Percentiles rank a stretch among this genome's conserved stretches.
phyloP scores from a whole-genome alignment of 2,113 vertebrate species.

The Grus americana region DNA sequence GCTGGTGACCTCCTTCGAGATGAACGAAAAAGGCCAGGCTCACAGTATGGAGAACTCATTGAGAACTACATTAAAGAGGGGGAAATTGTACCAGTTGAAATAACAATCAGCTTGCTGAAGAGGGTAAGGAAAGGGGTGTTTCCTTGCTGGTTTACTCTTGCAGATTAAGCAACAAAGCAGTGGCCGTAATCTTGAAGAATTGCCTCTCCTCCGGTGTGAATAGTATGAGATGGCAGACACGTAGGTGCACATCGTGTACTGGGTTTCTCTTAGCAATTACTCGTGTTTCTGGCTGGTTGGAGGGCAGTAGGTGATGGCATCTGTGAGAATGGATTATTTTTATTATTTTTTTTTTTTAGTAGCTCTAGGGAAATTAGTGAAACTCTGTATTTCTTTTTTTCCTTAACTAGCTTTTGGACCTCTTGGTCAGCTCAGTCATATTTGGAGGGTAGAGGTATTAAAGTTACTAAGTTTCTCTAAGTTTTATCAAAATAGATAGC shows the following conservation, averaged over 20 bases:
- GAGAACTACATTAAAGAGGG: conserved; percentile 92
- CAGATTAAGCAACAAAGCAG: neutral
- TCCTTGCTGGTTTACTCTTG: neutral
- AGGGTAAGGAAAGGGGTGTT: conserved; percentile 79
- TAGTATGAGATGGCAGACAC: neutral
- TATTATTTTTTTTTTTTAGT: neutral
- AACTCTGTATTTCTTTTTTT: neutral
- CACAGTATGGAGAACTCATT: conserved; percentile 91
- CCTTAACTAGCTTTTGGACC: neutral
- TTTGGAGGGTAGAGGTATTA: neutral
- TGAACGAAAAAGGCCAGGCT: conserved; percentile 86
- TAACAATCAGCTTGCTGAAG: conserved; percentile 92
- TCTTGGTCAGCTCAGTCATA: neutral
- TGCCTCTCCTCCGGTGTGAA: neutral
- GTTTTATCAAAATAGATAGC: neutral
- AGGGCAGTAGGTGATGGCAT: neutral
- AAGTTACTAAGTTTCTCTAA: neutral
- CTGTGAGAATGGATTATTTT: neutral
- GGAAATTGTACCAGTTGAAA: conserved; percentile 94
- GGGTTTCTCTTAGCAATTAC: neutral
- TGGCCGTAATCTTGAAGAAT: neutral
- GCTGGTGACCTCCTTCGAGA: conserved; percentile 94
- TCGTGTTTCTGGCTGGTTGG: neutral
- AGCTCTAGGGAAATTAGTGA: neutral
- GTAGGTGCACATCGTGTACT: rapidly evolving